Conservation (phyloP, 1,140 invertebrate species). For the Drosophila seguyi region DNA sequence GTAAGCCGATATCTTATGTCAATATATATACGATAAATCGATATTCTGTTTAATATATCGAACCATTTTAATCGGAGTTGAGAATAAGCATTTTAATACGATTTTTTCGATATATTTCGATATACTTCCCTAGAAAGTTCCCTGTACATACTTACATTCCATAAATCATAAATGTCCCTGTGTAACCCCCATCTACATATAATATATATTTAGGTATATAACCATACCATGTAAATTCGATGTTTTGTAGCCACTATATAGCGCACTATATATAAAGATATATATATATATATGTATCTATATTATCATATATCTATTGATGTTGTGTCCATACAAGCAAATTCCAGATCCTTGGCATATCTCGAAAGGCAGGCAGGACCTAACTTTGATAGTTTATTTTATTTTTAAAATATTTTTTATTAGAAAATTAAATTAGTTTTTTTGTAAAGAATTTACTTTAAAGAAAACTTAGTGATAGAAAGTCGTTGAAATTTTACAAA, state of each 20-base stretch:
- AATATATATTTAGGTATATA: conserved; percentile 2
- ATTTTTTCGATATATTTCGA: neutral
- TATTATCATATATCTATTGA: conserved; percentile 2
- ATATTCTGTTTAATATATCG: neutral
- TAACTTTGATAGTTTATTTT: too few species aligned
- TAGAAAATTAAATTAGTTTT: neutral
- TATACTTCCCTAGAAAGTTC: neutral
- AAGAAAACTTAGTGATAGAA: neutral
- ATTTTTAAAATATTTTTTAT: neutral
- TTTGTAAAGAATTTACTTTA: too few species aligned
- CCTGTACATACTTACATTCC: neutral
- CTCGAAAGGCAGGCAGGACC: too few species aligned
- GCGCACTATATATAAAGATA: conserved; percentile 16
- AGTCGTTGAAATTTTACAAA: neutral
- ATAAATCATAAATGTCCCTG: neutral
- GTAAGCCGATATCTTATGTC: neutral
- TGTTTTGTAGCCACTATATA: conserved; percentile 21
- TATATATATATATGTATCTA: neutral
- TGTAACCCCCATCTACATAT: conserved; percentile 1
- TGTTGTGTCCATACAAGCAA: conserved; percentile 15
- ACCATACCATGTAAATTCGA: conserved; percentile 13
- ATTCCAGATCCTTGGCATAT: neutral
- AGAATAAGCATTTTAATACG: neutral
- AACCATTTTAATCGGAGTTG: too few species aligned
- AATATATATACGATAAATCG: neutral